A percentile compares a stretch with the other conserved stretches of the same genome.
Evolutionary conservation across 2,113 vertebrate genomes (phyloP).

Genomic region (Guaruba guarouba): DNA sequence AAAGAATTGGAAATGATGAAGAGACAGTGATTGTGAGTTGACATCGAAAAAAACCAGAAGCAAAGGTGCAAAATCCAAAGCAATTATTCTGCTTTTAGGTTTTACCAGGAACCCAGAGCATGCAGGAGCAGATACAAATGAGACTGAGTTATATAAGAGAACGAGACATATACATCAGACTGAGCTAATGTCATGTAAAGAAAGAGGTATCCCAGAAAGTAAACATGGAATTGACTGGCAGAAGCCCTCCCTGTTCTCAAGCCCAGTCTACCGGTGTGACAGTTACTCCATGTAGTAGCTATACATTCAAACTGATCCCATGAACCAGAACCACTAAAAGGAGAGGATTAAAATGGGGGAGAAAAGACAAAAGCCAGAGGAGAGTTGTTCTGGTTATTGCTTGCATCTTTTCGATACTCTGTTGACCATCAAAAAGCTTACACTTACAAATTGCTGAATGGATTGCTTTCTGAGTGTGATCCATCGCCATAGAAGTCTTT

Average conservation of each 20-base stretch:
- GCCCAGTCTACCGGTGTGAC: background rate
- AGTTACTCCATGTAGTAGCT: background rate
- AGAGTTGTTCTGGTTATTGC: background rate
- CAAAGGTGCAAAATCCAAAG: background rate
- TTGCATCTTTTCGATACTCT: background rate
- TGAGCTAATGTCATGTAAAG: background rate
- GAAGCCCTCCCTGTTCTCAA: background rate
- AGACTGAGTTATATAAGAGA: background rate
- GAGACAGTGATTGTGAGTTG: background rate
- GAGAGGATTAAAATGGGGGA: background rate
- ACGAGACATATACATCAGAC: background rate
- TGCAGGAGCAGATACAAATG: background rate
- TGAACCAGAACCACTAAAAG: background rate
- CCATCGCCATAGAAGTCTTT: slow-evolving; percentile 78
- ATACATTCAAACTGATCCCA: background rate
- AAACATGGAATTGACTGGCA: background rate
- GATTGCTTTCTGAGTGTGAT: background rate
- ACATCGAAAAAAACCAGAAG: background rate
- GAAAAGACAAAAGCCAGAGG: background rate
- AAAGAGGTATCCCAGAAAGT: background rate
- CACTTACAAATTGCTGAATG: slow-evolving; percentile 81
- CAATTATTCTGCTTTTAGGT: background rate
- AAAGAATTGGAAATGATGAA: background rate
- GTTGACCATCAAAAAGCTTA: background rate
- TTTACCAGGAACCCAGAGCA: background rate